Evolutionary conservation across 2,888 invertebrate genomes (phyloP), one percentile per base, ranked within the genome.

Genomic region (Hylaea fasciaria): DNA sequence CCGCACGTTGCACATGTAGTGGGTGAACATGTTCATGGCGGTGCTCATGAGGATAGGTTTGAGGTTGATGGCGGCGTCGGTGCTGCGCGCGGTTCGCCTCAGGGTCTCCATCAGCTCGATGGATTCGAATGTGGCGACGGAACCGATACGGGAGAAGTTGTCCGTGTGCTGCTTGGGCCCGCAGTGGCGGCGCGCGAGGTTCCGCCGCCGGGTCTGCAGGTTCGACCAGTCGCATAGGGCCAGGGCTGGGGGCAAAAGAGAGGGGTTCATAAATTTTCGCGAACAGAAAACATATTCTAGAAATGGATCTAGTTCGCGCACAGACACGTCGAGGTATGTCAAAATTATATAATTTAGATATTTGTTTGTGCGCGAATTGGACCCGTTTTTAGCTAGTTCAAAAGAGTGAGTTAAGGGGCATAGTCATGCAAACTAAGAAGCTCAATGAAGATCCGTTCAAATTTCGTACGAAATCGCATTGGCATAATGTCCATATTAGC

Each of bases 141-240:
- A 88, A n/a, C 94, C 95, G 75, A 97, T 95, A 69, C 94, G 93
- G 2, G 94, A 93, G 81, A 95, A 96, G 80, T 95, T 95, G 44
- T 94, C 93, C 0, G 96, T 95, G 62, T 95, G 94, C 71, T 95
- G 94, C 62, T 96, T 94, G 0, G 97, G 97, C 0, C 96, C 96
- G 85, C 97, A 97, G 77, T 96, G 96, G 16, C 94, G 94, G 2
- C 97, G 93, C 0, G 97, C 96, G 12, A 97, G 89, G 78, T 96
- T 95, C 29, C 97, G 93, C 4, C 97, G 93, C 0, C 95, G 94
- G 56, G 95, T 95, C 80, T 97, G 97, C 0, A 97, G 93, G 62
- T 94, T 94, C 0, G 97, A 97, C 97, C 97, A 97, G 81, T 97
- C 97, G 85, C 97, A 97, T 17, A 97, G 93, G 0, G 97, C 97